These are phyloP conservation scores for Notarius quadriscutis DNA, from an alignment of 2,113 vertebrate species.

Conservation along the genomic window DNA sequence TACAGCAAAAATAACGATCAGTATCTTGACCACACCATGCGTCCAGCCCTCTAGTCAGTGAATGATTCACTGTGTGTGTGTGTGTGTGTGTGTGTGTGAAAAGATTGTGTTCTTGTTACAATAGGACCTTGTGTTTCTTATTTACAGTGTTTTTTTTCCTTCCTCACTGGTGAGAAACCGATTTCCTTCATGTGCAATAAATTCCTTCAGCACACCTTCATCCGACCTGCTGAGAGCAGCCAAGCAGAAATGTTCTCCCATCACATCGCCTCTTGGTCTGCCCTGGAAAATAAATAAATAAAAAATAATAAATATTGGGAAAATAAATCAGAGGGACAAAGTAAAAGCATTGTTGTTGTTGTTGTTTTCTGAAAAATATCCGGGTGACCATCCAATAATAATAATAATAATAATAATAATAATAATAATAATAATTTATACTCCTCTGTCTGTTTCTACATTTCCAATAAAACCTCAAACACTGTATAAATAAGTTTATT, in stretches of 20 bases:
- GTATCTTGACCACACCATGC: background rate
- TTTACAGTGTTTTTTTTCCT: slow-evolving; percentile 31
- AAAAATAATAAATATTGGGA: background rate
- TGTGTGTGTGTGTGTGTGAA: background rate
- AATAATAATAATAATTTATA: background rate
- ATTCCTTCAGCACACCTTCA: slow-evolving; percentile 39
- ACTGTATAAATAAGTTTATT: background rate
- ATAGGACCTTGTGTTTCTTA: slow-evolving; percentile 38
- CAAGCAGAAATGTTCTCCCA: slow-evolving; percentile 33
- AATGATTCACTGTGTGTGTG: background rate
- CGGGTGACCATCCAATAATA: background rate
- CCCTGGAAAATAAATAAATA: slow-evolving; percentile 6
- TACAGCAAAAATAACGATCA: background rate
- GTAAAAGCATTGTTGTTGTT: background rate
- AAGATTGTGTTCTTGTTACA: background rate
- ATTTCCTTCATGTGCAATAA: slow-evolving; percentile 34
- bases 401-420: background rate
- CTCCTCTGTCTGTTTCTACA: background rate
- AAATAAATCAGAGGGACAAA: background rate
- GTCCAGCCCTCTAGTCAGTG: background rate
- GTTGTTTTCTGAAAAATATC: background rate
- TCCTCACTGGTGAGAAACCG: slow-evolving; percentile 26
- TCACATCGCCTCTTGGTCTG: slow-evolving; percentile 13
- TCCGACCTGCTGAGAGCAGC: slow-evolving; percentile 38
- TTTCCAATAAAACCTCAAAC: background rate